Conservation (phyloP, 2,888 invertebrate genomes). For the Spisula subtruncata region DNA sequence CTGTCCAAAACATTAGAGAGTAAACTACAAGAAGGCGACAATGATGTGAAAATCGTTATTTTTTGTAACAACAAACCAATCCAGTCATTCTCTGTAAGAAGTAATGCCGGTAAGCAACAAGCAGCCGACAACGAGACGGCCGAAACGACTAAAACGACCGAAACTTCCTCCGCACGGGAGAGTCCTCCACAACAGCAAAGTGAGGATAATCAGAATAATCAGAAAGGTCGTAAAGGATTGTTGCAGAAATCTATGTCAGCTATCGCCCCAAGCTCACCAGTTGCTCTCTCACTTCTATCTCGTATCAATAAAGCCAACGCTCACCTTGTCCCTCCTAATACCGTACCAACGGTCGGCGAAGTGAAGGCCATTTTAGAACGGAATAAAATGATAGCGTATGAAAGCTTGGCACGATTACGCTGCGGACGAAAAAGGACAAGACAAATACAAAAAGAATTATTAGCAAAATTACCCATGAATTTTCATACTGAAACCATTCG, state of each 20-base stretch:
- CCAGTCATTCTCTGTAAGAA: slow-evolving; percentile 60
- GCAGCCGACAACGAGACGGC: no score
- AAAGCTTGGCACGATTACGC: slow-evolving; percentile 30
- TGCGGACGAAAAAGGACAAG: neutral
- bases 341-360: slow-evolving; percentile 28
- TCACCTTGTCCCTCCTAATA: neutral
- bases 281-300: neutral
- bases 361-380: slow-evolving; percentile 32
- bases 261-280: no score
- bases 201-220: no score
- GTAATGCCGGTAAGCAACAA: slow-evolving; percentile 32
- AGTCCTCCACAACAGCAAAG: neutral
- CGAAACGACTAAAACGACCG: no score
- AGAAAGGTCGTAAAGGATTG: no score
- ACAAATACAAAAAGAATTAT: neutral
- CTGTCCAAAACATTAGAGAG: slow-evolving; percentile 52
- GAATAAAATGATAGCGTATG: slow-evolving; percentile 33
- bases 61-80: slow-evolving; percentile 63
- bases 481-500: no score
- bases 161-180: neutral
- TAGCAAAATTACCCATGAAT: no score
- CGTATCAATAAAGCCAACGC: neutral
- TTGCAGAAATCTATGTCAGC: no score
- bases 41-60: slow-evolving; percentile 63
- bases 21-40: slow-evolving; percentile 44